phyloP scores from a whole-genome alignment of 64 coral and sea anemone species.

The Pocillopora damicornis region DNA sequence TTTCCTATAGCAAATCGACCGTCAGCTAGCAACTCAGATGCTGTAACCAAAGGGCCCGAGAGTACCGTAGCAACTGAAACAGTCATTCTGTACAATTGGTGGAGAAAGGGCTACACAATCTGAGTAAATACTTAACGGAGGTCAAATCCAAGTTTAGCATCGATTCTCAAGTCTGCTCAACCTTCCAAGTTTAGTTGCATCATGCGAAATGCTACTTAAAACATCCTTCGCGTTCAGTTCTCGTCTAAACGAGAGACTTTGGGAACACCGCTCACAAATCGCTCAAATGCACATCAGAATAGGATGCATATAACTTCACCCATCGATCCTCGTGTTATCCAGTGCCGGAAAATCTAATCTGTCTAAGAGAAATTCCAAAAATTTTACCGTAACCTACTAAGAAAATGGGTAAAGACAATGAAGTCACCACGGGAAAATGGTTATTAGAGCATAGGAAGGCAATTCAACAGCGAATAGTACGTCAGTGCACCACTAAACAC shows the following conservation, averaged over 20 bases:
- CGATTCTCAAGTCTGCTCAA: conserved; percentile 55
- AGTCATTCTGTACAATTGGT: conserved; percentile 45
- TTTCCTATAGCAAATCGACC: conserved; percentile 45
- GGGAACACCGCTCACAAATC: conserved; percentile 46
- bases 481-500: too few species aligned
- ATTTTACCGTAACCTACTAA: conserved; percentile 24
- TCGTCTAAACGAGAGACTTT: conserved; percentile 63
- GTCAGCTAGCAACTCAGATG: conserved; percentile 37
- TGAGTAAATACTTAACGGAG: conserved; percentile 4
- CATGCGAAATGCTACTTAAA: conserved; percentile 56
- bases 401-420: background rate
- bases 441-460: too few species aligned
- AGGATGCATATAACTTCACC: conserved; percentile 60
- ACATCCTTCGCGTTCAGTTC: conserved; percentile 53
- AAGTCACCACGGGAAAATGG: too few species aligned
- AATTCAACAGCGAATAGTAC: too few species aligned
- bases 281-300: conserved; percentile 44
- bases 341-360: conserved; percentile 51
- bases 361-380: conserved; percentile 54
- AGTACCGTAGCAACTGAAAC: conserved; percentile 60
- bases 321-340: conserved; percentile 41
- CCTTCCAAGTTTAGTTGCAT: conserved; percentile 48
- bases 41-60: conserved; percentile 37
- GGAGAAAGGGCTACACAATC: conserved; percentile 42
- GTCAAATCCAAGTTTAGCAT: conserved; percentile 32